Evolutionary conservation across 2,888 invertebrate species (phyloP).

Genomic region (Polylopha cassiicola): DNA sequence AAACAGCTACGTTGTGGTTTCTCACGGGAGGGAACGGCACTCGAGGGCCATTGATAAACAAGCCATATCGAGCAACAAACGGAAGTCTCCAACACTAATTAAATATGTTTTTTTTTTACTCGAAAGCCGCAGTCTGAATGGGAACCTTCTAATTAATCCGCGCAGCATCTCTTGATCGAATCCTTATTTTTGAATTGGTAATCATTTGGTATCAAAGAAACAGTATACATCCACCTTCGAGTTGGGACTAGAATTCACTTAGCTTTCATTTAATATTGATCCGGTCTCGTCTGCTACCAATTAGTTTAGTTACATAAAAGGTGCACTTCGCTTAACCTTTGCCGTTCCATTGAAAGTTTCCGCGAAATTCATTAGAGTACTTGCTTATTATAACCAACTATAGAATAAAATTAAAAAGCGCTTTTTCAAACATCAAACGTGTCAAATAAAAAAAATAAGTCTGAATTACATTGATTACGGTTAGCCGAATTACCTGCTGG

Average conservation of each 20-base stretch:
- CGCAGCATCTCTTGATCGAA: conserved; percentile 45
- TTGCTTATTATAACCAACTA: conserved; percentile 34
- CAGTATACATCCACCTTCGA: conserved; percentile 34
- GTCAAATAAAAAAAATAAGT: too few relatives aligned
- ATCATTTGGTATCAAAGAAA: conserved; percentile 68
- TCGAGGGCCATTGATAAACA: conserved; percentile 27
- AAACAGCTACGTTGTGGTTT: conserved; percentile 21
- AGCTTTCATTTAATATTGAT: conserved; percentile 44
- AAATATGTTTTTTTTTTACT: conserved; percentile 36
- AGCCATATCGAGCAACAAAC: conserved; percentile 26
- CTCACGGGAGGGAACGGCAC: conserved; percentile 23
- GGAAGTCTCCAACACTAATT: conserved; percentile 35
- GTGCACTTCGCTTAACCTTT: conserved; percentile 22
- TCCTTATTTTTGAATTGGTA: conserved; percentile 66
- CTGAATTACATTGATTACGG: too few relatives aligned
- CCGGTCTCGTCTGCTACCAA: conserved; percentile 44
- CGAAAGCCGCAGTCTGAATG: conserved; percentile 30
- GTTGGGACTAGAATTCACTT: conserved; percentile 33
- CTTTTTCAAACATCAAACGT: conserved; percentile 10
- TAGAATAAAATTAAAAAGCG: conserved; percentile 13
- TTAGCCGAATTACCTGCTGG: too few relatives aligned
- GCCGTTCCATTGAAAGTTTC: conserved; percentile 30
- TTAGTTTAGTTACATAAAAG: conserved; percentile 42
- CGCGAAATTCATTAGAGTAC: conserved; percentile 31
- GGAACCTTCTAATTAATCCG: conserved; percentile 61